Evolutionary conservation across 92 coral and sea anemone genomes (phyloP).

Genomic region (Muricea muricata): DNA sequence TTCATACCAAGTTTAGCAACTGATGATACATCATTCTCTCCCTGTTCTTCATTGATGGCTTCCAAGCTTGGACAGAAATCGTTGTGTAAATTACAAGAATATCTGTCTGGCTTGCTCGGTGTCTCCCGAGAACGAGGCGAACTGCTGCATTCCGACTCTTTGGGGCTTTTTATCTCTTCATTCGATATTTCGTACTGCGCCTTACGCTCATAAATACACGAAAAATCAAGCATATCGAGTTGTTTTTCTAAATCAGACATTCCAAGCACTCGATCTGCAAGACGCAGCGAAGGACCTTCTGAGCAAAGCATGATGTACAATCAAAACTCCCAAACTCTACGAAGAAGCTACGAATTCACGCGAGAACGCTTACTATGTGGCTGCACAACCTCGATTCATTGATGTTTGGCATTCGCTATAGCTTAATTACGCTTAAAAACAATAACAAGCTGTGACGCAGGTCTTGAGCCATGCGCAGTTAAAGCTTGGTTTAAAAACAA

Average conservation of each 20-base stretch:
- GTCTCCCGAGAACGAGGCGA: background rate
- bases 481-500: background rate
- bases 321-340: background rate
- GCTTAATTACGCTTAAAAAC: slow-evolving; percentile 14
- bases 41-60: slow-evolving; percentile 31
- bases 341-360: background rate
- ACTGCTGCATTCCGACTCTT: background rate
- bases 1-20: slow-evolving; percentile 20
- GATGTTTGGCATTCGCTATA: background rate
- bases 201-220: slow-evolving; percentile 34
- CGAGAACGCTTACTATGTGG: background rate
- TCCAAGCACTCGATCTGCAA: slow-evolving; percentile 5
- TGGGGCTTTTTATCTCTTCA: background rate
- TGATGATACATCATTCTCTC: background rate
- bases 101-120: background rate
- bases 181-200: slow-evolving; percentile 10
- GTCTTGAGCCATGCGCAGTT: background rate
- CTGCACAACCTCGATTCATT: background rate
- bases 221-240: slow-evolving; percentile 5
- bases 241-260: slow-evolving; percentile 40
- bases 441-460: slow-evolving; percentile 4
- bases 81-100: background rate
- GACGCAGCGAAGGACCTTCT: slow-evolving; percentile 2
- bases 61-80: slow-evolving; percentile 35
- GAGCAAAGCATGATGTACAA: slow-evolving; percentile 21